Base-by-base conservation (phyloP, 2,888 invertebrate species). In the Macropis europaea region DNA sequence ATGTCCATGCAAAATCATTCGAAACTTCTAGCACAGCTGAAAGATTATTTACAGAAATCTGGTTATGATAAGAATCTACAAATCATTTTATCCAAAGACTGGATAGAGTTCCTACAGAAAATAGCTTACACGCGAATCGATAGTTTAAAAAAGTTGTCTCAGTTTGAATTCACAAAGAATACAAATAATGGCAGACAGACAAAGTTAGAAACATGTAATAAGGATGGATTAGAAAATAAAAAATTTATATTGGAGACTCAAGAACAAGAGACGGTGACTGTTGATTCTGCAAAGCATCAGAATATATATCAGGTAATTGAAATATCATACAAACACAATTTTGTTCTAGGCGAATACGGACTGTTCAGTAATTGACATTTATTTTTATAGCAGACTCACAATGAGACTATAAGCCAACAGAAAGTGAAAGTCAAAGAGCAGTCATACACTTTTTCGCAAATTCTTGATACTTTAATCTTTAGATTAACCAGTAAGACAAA, bases 31-130 rank as follows among this genome's bases (percentile, higher is more conserved):
- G 86, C 87, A 7, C 91, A 91, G 54, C 75, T 92, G 3, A 91
- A 91, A 79, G 90, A 90, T 3, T 91, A 91, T 75, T 76, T 92
- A 1, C 84, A 88, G 6, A 92, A 91, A 79, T 85, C 90, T 11
- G 88, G 90, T 7, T 90, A 85, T 36, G 90, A 91, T 38, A 91
- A 89, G 66, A 90, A 88, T 40, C 76, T 91, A 19, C 91, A 91
- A 45, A 86, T 90, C 45, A 85, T 89, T 9, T 53, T 92, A 2
- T 91, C 90, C 76, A 92, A 91, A 76, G 92, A 92, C 73, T 91
- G 92, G 89, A 86, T 91, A 0, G 90, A 91, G 1, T 86, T 91
- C 36, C 82, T 92, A 36, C 91, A 92, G 79, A 92, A 90, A 82
- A 83, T 92, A 13, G 86, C 88, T 0, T 87, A 86, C 19, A 82